phyloP scores from a whole-genome alignment of 2,888 invertebrate species.

The Apamea epomidion region DNA sequence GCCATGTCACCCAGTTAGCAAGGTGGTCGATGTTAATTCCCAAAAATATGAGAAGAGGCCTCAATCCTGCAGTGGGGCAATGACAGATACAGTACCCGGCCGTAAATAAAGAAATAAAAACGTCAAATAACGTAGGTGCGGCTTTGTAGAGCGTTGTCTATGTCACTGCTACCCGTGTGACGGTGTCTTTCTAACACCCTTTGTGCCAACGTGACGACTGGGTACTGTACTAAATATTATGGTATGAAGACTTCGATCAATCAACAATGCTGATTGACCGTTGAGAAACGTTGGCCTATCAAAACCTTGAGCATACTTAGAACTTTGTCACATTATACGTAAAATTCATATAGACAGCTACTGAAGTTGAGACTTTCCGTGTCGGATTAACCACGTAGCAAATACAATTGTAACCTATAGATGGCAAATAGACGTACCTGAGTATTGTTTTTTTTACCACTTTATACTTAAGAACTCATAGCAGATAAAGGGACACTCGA shows the following conservation, averaged over 20 bases:
- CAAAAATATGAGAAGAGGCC: not conserved
- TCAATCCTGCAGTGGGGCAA: not conserved
- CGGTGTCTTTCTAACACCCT: slow-evolving; percentile 1
- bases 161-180: not conserved
- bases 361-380: too few species aligned
- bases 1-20: not conserved
- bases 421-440: too few species aligned
- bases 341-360: not conserved
- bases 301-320: not conserved
- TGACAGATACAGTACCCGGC: slow-evolving; percentile 27
- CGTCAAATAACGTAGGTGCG: not conserved
- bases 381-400: too few species aligned
- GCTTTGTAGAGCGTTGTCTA: slow-evolving; percentile 16
- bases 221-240: slow-evolving; percentile 17
- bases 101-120: not conserved
- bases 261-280: not conserved
- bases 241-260: not conserved
- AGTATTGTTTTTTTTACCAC: too few species aligned
- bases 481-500: too few species aligned
- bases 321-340: not conserved
- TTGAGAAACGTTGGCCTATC: not conserved
- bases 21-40: not conserved
- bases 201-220: slow-evolving; percentile 10
- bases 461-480: too few species aligned
- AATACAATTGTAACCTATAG: too few species aligned